Conservation (phyloP, 1,140 invertebrate species). For the Mya arenaria region DNA sequence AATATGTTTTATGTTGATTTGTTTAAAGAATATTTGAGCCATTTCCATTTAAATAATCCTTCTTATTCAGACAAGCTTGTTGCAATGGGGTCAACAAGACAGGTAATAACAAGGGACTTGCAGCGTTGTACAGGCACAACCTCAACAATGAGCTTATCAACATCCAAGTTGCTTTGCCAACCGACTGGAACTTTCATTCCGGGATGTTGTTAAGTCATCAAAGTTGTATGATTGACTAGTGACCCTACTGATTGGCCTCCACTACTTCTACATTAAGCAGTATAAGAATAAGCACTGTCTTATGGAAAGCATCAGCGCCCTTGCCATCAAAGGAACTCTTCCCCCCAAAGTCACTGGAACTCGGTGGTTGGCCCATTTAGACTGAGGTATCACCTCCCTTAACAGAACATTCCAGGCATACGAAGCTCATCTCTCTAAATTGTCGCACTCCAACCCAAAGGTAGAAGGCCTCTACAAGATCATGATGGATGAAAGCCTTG, state of each 20-base stretch:
- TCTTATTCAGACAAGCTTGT: too few relatives aligned
- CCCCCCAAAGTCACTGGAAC: conserved; percentile 32
- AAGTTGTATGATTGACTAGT: conserved; percentile 58
- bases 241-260: conserved; percentile 56
- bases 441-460: conserved; percentile 12
- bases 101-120: too few relatives aligned
- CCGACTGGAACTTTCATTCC: conserved; percentile 46
- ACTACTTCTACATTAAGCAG: conserved; percentile 57
- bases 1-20: too few relatives aligned
- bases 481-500: conserved; percentile 19
- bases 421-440: conserved; percentile 40
- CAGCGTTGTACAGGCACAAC: too few relatives aligned
- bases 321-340: conserved; percentile 1
- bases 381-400: background rate
- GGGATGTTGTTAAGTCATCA: conserved; percentile 52
- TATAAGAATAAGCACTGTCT: conserved; percentile 46
- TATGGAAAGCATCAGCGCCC: background rate
- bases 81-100: too few relatives aligned
- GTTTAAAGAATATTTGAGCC: too few relatives aligned
- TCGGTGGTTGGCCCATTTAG: conserved; percentile 32
- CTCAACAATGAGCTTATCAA: conserved; percentile 48
- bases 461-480: conserved; percentile 27
- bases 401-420: background rate
- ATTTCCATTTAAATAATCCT: too few relatives aligned
- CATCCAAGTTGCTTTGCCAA: conserved; percentile 54